Evolutionary conservation across 2,888 invertebrate genomes (phyloP).

Genomic region (Glyphotaelius pellucidus): DNA sequence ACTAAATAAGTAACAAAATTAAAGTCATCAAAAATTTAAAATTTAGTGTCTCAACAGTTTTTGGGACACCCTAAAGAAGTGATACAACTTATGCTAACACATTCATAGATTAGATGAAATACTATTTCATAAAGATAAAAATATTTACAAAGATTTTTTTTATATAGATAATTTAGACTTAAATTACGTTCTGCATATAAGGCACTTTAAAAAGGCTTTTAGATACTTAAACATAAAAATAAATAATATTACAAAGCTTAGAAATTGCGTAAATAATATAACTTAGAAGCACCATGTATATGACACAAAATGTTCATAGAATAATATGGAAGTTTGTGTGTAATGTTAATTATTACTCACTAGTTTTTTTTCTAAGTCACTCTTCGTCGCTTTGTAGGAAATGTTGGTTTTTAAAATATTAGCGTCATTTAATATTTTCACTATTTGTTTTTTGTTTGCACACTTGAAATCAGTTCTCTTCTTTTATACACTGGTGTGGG

Average conservation of each 20-base stretch:
- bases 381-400: not conserved
- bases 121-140: constrained; percentile 5
- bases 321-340: constrained; percentile 38
- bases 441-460: constrained; percentile 72
- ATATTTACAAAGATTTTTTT: constrained; percentile 28
- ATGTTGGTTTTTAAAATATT: not conserved
- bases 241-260: constrained; percentile 9
- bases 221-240: constrained; percentile 32
- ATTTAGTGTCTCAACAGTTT: not conserved
- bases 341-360: constrained; percentile 16
- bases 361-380: not conserved
- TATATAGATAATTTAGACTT: not conserved
- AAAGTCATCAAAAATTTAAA: not conserved
- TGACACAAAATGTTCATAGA: constrained; percentile 18
- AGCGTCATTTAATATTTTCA: constrained; percentile 22
- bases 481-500: constrained; percentile 83
- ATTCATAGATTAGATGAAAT: not conserved
- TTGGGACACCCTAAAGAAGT: not conserved
- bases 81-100: not conserved
- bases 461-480: constrained; percentile 89
- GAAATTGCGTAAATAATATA: constrained; percentile 16
- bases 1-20: not conserved
- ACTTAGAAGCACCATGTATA: constrained; percentile 1
- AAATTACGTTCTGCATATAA: not conserved
- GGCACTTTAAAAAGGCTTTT: constrained; percentile 47